A percentile compares a stretch with the other conserved stretches of the same genome.
Conservation (phyloP, 2,113 vertebrate species). For the Pseudorhombus dupliciocellatus region DNA sequence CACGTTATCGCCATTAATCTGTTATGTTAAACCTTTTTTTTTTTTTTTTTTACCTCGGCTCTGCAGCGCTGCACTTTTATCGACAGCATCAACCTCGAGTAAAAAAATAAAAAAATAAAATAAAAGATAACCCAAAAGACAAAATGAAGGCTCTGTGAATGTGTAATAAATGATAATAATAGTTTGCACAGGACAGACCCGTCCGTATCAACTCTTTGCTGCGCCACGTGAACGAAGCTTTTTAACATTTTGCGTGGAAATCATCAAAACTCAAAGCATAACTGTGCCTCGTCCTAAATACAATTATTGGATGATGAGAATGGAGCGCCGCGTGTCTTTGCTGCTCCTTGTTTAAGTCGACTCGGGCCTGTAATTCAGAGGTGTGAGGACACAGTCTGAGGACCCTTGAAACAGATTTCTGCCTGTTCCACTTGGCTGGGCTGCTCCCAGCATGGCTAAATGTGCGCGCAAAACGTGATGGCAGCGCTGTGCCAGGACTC, state of each 20-base stretch:
- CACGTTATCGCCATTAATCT: constrained; percentile 56
- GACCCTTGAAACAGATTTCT: constrained; percentile 71
- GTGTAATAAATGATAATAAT: constrained; percentile 12
- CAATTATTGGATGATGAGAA: background rate
- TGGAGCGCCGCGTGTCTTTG: background rate
- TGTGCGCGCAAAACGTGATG: constrained; percentile 79
- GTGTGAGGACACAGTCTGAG: constrained; percentile 43
- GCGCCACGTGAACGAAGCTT: background rate
- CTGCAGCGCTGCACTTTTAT: constrained; percentile 30
- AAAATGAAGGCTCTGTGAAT: background rate
- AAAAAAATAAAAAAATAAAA: background rate
- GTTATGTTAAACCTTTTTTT: constrained; percentile 18
- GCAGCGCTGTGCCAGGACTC: constrained; percentile 75
- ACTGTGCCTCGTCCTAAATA: background rate
- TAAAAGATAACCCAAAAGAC: too few species aligned
- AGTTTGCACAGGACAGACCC: background rate
- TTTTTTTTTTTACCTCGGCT: constrained; percentile 20
- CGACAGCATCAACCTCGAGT: background rate
- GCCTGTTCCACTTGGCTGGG: constrained; percentile 75
- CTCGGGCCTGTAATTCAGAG: constrained; percentile 18
- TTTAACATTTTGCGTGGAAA: background rate
- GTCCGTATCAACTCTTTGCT: too few species aligned
- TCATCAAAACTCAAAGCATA: background rate
- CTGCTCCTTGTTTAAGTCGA: constrained; percentile 29
- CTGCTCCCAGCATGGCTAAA: constrained; percentile 80